Conservation (phyloP, 2,113 vertebrate species). For the Columbina picui region DNA sequence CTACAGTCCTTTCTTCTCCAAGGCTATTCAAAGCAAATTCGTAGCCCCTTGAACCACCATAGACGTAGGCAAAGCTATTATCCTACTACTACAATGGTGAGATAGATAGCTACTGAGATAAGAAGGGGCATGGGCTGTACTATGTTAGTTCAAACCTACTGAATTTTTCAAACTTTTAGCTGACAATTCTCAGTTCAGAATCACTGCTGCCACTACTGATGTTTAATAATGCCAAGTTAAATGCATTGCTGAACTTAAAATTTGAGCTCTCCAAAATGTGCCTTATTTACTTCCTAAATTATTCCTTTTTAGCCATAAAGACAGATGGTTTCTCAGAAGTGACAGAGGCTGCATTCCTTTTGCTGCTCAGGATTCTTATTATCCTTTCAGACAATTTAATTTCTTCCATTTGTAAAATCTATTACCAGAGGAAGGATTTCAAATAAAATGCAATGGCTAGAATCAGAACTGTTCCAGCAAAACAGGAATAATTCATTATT, state of each 20-base stretch:
- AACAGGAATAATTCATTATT: neutral
- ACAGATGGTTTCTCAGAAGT: slow-evolving; percentile 7
- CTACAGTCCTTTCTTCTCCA: neutral
- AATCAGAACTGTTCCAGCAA: neutral
- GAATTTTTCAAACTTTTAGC: neutral
- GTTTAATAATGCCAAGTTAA: neutral
- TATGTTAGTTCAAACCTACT: neutral
- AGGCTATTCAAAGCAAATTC: neutral
- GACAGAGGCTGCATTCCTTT: neutral
- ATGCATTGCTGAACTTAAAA: neutral
- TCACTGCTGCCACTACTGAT: neutral
- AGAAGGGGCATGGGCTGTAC: neutral
- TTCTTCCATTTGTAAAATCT: slow-evolving; percentile 34
- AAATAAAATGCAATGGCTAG: neutral
- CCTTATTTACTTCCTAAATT: slow-evolving; percentile 3
- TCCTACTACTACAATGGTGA: neutral
- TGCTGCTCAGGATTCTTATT: slow-evolving; percentile 23
- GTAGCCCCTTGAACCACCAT: neutral
- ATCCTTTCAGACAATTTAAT: slow-evolving; percentile 26
- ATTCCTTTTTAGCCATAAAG: neutral
- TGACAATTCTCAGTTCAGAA: neutral
- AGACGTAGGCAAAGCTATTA: neutral
- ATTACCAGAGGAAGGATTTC: neutral
- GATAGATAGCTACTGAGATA: neutral
- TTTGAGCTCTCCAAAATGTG: neutral